Conservation (phyloP, 2,797 vertebrate genomes). For the Propithecus deckenii region DNA sequence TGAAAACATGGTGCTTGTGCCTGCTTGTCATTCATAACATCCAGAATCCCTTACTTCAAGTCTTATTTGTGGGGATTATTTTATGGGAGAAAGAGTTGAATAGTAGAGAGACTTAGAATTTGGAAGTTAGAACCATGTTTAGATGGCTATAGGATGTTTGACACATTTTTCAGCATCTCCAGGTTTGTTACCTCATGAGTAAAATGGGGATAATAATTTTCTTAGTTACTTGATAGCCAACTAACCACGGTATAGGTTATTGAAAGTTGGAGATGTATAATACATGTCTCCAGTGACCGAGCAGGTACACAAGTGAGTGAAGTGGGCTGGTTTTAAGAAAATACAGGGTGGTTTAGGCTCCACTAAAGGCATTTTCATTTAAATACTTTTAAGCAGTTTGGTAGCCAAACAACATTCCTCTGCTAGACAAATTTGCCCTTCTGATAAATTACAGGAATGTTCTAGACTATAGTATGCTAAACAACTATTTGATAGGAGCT, state of each 20-base stretch:
- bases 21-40: neutral
- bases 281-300: neutral
- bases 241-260: neutral
- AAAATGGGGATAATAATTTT: neutral
- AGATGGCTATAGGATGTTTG: neutral
- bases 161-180: neutral
- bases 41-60: neutral
- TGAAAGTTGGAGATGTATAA: neutral
- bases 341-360: neutral
- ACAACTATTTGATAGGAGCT: neutral
- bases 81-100: neutral
- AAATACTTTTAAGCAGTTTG: neutral
- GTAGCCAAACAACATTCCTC: slow-evolving; percentile 9
- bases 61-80: neutral
- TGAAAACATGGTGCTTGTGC: neutral
- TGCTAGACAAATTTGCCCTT: neutral
- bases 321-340: slow-evolving; percentile 11
- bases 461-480: neutral
- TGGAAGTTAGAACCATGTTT: neutral
- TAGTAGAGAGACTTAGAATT: too few species aligned
- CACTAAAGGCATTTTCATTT: neutral
- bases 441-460: neutral
- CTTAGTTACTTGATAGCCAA: neutral
- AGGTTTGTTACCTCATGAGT: neutral
- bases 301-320: neutral